These are phyloP conservation scores for Mesoclemmys tuberculata DNA, from an alignment of 2,113 vertebrate species.

Conservation along the genomic window DNA sequence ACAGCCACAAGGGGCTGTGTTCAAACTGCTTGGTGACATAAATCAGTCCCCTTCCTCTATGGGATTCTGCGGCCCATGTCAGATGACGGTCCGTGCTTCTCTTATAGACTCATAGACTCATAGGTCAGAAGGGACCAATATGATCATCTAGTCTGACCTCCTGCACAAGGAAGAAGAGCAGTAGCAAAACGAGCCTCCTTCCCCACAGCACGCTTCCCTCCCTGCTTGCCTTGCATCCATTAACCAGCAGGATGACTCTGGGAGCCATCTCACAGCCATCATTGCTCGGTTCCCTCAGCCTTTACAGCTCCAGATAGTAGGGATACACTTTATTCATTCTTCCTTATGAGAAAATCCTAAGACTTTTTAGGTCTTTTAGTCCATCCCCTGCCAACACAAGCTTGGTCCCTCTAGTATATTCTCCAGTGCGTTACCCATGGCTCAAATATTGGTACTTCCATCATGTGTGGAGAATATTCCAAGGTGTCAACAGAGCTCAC, in stretches of 20 bases:
- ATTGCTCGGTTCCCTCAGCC: rapidly evolving
- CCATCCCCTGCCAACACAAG: neutral
- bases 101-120: too few relatives aligned
- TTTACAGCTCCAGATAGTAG: neutral
- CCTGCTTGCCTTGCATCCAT: neutral
- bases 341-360: neutral
- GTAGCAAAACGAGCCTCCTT: neutral
- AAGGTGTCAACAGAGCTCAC: slow-evolving; percentile 45
- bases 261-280: neutral
- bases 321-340: too few relatives aligned
- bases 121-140: too few relatives aligned
- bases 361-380: neutral
- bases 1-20: neutral
- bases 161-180: neutral
- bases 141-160: too few relatives aligned
- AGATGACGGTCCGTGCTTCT: neutral
- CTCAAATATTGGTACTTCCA: slow-evolving; percentile 58
- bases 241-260: neutral
- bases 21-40: neutral
- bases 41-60: neutral
- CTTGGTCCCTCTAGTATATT: neutral
- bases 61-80: neutral
- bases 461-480: slow-evolving; percentile 59
- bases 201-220: neutral
- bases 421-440: slow-evolving; percentile 33